These are phyloP conservation scores for Leptonema lineaticorne DNA, from an alignment of 1,140 invertebrate species.

Conservation along the genomic window DNA sequence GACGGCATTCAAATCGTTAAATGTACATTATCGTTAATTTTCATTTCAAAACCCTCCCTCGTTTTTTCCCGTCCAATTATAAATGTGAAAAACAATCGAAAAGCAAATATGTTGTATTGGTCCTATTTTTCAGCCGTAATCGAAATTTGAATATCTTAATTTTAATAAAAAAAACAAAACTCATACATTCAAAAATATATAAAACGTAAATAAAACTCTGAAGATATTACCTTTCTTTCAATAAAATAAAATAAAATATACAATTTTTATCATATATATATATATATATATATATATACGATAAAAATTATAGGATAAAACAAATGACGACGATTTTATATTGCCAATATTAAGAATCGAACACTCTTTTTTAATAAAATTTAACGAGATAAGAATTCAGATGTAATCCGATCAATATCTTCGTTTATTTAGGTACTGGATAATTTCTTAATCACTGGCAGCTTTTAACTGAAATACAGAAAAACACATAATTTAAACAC, in stretches of 20 bases:
- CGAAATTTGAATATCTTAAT: constrained; percentile 6
- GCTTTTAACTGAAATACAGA: neutral
- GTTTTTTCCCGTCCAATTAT: too few relatives aligned
- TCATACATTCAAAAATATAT: constrained; percentile 7
- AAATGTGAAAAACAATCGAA: neutral
- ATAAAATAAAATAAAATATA: too few relatives aligned
- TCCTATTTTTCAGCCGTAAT: constrained; percentile 18
- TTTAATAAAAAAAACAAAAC: neutral
- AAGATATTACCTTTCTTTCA: neutral
- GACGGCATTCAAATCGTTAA: constrained; percentile 30
- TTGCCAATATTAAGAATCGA: constrained; percentile 23
- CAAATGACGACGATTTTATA: constrained; percentile 11
- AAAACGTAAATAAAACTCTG: constrained; percentile 8
- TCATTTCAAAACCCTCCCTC: too few relatives aligned
- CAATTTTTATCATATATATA: too few relatives aligned
- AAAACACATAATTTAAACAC: neutral
- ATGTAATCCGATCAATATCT: neutral
- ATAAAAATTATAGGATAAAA: neutral
- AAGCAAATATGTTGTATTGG: constrained; percentile 10
- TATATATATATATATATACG: too few relatives aligned
- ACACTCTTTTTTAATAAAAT: constrained; percentile 17
- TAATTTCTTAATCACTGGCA: constrained; percentile 6
- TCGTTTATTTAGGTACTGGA: neutral
- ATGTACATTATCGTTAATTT: too few relatives aligned
- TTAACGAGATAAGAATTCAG: constrained; percentile 13